A percentile compares a stretch with the other conserved stretches of the same genome.
These are phyloP conservation scores for Megaceryle maxima DNA, from an alignment of 2,113 vertebrate species.

Conservation along the genomic window DNA sequence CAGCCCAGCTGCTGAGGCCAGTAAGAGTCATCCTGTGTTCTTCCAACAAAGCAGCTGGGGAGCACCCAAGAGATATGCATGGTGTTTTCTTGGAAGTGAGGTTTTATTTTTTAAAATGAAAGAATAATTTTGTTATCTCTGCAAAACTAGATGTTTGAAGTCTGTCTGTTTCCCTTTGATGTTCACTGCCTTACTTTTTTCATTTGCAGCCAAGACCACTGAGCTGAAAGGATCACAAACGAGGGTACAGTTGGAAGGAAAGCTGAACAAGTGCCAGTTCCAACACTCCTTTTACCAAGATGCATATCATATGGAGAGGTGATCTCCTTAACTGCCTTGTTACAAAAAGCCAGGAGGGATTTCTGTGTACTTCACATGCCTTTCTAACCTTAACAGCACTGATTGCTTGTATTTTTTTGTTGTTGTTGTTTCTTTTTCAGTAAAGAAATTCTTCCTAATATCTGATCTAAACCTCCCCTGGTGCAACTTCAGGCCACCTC, in stretches of 20 bases:
- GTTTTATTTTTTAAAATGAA: not conserved
- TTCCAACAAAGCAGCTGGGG: not conserved
- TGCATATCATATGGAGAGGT: not conserved
- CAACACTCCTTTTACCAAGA: not conserved
- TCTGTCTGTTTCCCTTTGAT: not conserved
- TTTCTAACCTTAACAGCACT: not conserved
- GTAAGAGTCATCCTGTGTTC: not conserved
- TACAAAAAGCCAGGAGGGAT: not conserved
- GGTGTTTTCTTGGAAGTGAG: not conserved
- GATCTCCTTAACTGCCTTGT: not conserved
- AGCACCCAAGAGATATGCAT: not conserved
- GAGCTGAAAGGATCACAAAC: not conserved
- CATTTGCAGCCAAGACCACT: not conserved
- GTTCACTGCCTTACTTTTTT: not conserved
- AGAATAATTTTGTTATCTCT: not conserved
- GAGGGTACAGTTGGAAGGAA: not conserved
- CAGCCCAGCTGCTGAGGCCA: not conserved
- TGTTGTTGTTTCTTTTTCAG: not conserved
- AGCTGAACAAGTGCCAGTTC: not conserved
- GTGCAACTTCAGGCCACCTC: no score
- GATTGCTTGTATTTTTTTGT: not conserved
- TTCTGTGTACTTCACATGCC: not conserved
- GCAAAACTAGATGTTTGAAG: not conserved
- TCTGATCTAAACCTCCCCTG: no score
- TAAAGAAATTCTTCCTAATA: no score